Conservation (phyloP, 2,888 invertebrate genomes). For the Melangyna quadrimaculata region DNA sequence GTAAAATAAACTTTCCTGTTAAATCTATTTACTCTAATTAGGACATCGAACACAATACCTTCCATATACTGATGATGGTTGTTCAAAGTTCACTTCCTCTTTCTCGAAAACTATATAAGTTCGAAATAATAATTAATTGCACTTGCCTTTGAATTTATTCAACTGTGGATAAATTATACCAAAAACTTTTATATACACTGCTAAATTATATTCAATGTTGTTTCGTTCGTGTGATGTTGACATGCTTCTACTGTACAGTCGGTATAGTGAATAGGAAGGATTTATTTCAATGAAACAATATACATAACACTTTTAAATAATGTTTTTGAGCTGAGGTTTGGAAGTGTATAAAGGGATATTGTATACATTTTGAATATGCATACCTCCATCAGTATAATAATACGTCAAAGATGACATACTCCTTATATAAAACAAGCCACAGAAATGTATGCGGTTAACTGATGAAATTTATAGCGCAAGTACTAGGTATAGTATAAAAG, state of each 20-base stretch:
- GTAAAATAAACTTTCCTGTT: neutral
- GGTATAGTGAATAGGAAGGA: neutral
- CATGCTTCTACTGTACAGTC: neutral
- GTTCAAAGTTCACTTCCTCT: slow-evolving; percentile 5
- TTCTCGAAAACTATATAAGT: neutral
- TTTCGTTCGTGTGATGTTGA: neutral
- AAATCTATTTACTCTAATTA: slow-evolving; percentile 22
- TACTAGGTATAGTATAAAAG: neutral
- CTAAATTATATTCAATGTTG: neutral
- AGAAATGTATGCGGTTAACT: slow-evolving; percentile 53
- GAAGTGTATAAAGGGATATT: neutral
- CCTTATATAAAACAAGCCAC: slow-evolving; percentile 61
- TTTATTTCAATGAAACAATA: neutral
- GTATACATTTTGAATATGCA: neutral
- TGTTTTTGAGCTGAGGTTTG: neutral
- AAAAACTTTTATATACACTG: slow-evolving; percentile 23
- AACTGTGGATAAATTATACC: slow-evolving; percentile 51
- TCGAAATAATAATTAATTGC: slow-evolving; percentile 46
- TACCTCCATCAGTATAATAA: neutral
- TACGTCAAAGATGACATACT: slow-evolving; percentile 53
- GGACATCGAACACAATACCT: slow-evolving; percentile 4
- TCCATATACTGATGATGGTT: neutral
- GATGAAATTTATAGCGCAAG: slow-evolving; percentile 60
- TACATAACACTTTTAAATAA: neutral
- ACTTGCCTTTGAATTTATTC: slow-evolving; percentile 48